phyloP scores from a whole-genome alignment of 2,113 vertebrate genomes.

The Chamaetylas fuelleborni region DNA sequence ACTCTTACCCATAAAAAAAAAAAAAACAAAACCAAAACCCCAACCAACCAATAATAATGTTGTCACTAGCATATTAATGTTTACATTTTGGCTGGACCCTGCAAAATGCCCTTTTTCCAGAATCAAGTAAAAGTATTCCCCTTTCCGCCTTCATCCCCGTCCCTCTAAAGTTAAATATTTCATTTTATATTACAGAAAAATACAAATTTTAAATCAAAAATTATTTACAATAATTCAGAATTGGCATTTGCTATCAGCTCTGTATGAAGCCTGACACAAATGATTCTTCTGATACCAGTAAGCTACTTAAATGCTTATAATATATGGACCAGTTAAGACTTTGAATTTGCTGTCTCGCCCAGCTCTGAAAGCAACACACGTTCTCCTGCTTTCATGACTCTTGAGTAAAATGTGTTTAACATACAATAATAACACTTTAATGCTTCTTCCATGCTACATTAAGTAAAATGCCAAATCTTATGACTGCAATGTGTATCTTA shows the following conservation, averaged over 20 bases:
- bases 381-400: conserved; percentile 28
- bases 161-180: conserved; percentile 71
- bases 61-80: conserved; percentile 22
- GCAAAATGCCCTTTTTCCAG: conserved; percentile 66
- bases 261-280: conserved; percentile 60
- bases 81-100: conserved; percentile 62
- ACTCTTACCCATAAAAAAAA: neutral
- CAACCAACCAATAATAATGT: neutral
- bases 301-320: conserved; percentile 56
- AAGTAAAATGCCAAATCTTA: conserved; percentile 7
- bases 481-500: neutral
- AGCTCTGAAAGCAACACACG: conserved; percentile 56
- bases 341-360: neutral
- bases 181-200: conserved; percentile 77
- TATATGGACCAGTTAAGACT: conserved; percentile 65
- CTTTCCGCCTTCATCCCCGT: neutral
- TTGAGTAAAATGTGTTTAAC: conserved; percentile 45
- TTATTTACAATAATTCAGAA: conserved; percentile 73
- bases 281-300: conserved; percentile 56
- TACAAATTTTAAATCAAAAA: conserved; percentile 69
- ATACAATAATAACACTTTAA: conserved; percentile 23
- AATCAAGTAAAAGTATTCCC: conserved; percentile 55
- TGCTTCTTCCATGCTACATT: conserved; percentile 42
- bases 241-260: conserved; percentile 56
- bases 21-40: neutral